Evolutionary conservation across 1,140 invertebrate species (phyloP).

Genomic region (Choristoneura fumiferana): DNA sequence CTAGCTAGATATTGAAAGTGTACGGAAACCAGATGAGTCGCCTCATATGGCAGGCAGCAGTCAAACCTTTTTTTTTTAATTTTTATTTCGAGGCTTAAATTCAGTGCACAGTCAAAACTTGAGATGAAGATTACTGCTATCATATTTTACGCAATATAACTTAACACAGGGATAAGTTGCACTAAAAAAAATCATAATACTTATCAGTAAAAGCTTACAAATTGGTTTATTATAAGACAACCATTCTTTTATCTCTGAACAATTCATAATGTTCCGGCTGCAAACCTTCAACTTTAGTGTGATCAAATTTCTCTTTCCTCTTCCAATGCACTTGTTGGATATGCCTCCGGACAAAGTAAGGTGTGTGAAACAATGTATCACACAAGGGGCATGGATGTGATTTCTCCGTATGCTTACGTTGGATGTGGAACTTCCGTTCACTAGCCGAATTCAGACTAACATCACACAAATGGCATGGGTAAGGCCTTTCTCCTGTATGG

Average conservation of each 20-base stretch:
- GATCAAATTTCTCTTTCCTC: conserved; percentile 11
- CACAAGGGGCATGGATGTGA: background rate
- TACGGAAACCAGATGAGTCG: too few relatives aligned
- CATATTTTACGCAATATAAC: too few relatives aligned
- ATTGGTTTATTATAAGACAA: conserved; percentile 9
- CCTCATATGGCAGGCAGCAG: too few relatives aligned
- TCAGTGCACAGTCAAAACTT: too few relatives aligned
- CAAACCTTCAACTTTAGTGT: conserved; percentile 3
- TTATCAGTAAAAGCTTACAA: too few relatives aligned
- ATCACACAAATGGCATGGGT: conserved; percentile 5
- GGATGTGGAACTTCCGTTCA: conserved; percentile 1
- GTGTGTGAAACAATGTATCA: conserved; percentile 4
- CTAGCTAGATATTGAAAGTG: too few relatives aligned
- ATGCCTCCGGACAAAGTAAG: conserved; percentile 13
- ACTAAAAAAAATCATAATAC: too few relatives aligned
- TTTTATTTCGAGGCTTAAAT: too few relatives aligned
- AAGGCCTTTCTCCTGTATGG: conserved; percentile 1
- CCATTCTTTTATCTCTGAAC: conserved; percentile 9
- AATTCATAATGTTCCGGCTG: conserved; percentile 4
- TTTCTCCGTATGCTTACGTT: conserved; percentile 8
- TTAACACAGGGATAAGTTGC: too few relatives aligned
- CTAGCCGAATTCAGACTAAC: conserved; percentile 4
- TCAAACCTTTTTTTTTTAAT: too few relatives aligned
- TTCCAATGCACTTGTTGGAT: conserved; percentile 14
- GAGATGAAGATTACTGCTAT: too few relatives aligned